These are phyloP conservation scores for Drosophila auraria DNA, from an alignment of 1,140 invertebrate species.

Conservation along the genomic window DNA sequence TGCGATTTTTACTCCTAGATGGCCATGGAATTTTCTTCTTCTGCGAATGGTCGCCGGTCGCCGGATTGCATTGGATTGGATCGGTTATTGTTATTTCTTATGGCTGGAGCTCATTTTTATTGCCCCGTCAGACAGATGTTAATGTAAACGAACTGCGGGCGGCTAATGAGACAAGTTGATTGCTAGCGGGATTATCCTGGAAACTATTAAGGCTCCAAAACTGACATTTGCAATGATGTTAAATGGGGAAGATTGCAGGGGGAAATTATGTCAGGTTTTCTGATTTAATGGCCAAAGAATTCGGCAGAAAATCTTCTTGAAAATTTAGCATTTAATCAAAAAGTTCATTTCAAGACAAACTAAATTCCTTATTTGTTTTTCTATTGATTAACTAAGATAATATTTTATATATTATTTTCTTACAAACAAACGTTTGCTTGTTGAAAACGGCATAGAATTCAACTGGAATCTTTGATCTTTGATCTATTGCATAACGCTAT, in stretches of 20 bases:
- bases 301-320: background rate
- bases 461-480: conserved; percentile 15
- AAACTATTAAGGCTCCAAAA: background rate
- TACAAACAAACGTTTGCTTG: background rate
- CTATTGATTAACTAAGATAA: background rate
- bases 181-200: conserved; percentile 26
- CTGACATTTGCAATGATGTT: background rate
- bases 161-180: conserved; percentile 50
- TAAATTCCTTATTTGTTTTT: background rate
- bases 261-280: background rate
- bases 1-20: conserved; percentile 41
- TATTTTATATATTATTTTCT: background rate
- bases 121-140: conserved; percentile 23
- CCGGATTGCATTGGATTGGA: conserved; percentile 19
- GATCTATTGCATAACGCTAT: conserved; percentile 34
- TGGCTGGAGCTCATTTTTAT: conserved; percentile 40
- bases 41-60: conserved; percentile 34
- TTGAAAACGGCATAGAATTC: conserved; percentile 18
- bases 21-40: conserved; percentile 34
- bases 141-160: conserved; percentile 32
- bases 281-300: background rate
- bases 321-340: no score
- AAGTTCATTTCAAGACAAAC: background rate
- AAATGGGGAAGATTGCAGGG: no score
- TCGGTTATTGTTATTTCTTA: conserved; percentile 60